Evolutionary conservation across 2,113 vertebrate species (phyloP).

Genomic region (Sclerurus mexicanus): DNA sequence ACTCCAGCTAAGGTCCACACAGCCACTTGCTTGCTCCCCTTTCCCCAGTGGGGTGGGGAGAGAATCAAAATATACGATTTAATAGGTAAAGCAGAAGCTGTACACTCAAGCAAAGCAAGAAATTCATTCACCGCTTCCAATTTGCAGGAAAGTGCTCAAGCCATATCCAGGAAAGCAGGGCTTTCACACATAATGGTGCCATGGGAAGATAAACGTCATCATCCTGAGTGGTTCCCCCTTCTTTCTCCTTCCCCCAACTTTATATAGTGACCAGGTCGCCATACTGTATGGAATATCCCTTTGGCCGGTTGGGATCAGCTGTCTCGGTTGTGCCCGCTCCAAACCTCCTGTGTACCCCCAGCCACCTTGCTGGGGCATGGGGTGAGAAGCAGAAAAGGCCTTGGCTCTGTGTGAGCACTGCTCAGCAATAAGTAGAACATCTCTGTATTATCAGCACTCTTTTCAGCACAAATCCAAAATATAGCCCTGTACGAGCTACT

Average conservation of each 20-base stretch:
- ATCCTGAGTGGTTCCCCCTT: too few species aligned
- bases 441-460: background rate
- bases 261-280: background rate
- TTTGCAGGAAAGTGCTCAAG: background rate
- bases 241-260: background rate
- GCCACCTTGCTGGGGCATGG: background rate
- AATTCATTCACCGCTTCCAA: background rate
- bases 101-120: background rate
- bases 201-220: background rate
- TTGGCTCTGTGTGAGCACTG: background rate
- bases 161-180: background rate
- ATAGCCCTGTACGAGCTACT: background rate
- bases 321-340: background rate
- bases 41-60: background rate
- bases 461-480: background rate
- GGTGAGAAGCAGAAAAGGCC: background rate
- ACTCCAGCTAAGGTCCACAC: background rate
- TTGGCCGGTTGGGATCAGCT: background rate
- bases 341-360: background rate
- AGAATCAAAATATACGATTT: background rate
- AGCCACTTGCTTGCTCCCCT: background rate
- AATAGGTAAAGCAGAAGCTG: background rate
- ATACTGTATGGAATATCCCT: background rate
- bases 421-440: background rate
- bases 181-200: background rate